Evolutionary conservation across 2,113 vertebrate genomes (phyloP).

Genomic region (Neodon shergylaensis): DNA sequence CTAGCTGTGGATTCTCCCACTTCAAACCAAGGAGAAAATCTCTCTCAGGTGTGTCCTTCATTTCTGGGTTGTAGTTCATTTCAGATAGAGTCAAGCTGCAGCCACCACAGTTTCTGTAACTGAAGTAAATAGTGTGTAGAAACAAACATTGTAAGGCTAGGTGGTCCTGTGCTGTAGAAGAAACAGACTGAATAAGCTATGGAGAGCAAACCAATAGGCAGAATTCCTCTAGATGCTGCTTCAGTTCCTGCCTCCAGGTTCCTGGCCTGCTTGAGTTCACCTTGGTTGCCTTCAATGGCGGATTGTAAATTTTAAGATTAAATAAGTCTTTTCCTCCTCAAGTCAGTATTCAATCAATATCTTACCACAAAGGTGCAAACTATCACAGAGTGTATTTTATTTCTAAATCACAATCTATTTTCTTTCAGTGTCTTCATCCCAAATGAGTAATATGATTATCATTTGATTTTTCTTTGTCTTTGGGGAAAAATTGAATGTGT

Average conservation of each 20-base stretch:
- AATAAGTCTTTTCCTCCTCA: not conserved
- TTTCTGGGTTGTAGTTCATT: not conserved
- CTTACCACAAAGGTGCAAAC: not conserved
- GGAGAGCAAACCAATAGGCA: not conserved
- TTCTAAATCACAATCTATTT: slow-evolving; percentile 25
- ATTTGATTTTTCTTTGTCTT: slow-evolving; percentile 12
- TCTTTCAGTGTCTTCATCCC: not conserved
- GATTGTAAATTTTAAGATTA: not conserved
- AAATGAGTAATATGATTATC: not conserved
- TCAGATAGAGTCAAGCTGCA: not conserved
- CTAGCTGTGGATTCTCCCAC: not conserved
- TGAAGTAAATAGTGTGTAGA: not conserved
- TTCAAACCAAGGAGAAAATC: not conserved
- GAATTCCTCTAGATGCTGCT: not conserved
- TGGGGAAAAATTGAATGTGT: not conserved
- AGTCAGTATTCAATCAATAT: not conserved
- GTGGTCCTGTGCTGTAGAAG: too few species aligned
- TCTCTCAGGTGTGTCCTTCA: not conserved
- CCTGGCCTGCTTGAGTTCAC: not conserved
- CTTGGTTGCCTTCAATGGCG: not conserved
- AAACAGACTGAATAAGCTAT: not conserved
- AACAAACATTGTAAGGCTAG: not conserved
- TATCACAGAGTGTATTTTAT: not conserved
- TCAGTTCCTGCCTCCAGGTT: not conserved
- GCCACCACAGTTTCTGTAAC: not conserved